Base-by-base conservation (phyloP, 2,113 vertebrate species). In the Nannospalax galili region DNA sequence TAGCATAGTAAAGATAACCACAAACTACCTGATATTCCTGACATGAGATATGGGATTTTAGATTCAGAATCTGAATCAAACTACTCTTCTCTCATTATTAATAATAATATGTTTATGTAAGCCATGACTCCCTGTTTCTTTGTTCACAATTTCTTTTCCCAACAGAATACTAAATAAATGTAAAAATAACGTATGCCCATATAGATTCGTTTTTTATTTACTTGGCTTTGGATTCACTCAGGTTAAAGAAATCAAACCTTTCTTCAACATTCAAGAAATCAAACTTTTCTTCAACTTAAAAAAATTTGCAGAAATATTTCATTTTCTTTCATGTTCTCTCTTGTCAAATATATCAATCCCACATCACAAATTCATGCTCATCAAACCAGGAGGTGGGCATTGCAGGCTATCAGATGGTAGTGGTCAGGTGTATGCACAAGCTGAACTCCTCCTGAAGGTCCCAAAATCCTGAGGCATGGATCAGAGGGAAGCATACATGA, bases 231-330 rank as follows among this genome's bases (percentile, higher is more conserved):
- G 48, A 52, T 52, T 52, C 48, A 52, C 48, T 11, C 48, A 52
- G 11, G 48, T 52, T 52, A 6, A 52, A 7, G 48, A 52, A 52
- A 52, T 62, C 30, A 95, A 79, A 60, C 89, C 65, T 62, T 88
- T 89, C 65, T 80, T 89, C 19, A 92, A 35, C 19, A n/a, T n/a
- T n/a, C n/a, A 70, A 94, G 16, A 80, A 86, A 56, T 64, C 30
- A 95, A 79, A 60, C 89, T 64, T 62, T 88, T 89, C 65, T 80
- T 89, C 19, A 92, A 35, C 19, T 65, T 7, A 4, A 80, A 4
- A 80, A 88, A 92, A 52, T 94, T 15, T 64, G 16, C 14, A 77
- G 30, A 26, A 84, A 35, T 82, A 77, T 72, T 45, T 12, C 45
- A 52, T 52, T 7, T 52, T 52, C 48, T n/a, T n/a, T n/a, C n/a